Evolutionary conservation across 1,140 invertebrate genomes (phyloP).

Genomic region (Melipona quadrifasciata): DNA sequence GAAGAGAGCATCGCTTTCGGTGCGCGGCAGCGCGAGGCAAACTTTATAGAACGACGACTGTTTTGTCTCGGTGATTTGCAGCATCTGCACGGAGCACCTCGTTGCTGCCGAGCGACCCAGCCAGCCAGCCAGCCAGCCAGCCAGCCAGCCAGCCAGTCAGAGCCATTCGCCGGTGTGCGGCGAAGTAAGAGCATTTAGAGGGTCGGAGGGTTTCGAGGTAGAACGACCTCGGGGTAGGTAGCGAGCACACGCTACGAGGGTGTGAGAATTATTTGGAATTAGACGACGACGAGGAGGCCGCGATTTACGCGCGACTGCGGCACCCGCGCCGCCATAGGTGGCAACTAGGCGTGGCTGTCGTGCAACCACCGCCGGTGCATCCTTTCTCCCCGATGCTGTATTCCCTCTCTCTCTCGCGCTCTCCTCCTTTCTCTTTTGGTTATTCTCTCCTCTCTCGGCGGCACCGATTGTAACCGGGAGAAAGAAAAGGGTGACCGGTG

Average conservation of each 20-base stretch:
- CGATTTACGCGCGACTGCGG: conserved; percentile 55
- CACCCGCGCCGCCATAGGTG: conserved; percentile 30
- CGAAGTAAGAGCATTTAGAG: conserved; percentile 47
- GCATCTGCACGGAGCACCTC: conserved; percentile 79
- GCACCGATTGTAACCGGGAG: conserved; percentile 24
- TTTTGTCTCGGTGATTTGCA: conserved; percentile 80
- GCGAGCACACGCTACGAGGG: not conserved
- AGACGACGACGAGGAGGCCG: conserved; percentile 41
- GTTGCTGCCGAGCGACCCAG: not conserved
- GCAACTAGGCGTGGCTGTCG: conserved; percentile 36
- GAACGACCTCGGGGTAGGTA: not conserved
- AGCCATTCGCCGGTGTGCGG: conserved; percentile 38
- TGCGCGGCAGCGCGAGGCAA: conserved; percentile 3
- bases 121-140: conserved; percentile 25
- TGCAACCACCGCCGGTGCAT: not conserved
- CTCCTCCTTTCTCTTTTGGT: not conserved
- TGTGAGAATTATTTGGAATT: conserved; percentile 69
- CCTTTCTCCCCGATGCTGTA: conserved; percentile 22
- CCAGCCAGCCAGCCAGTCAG: conserved; percentile 23
- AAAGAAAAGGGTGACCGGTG: conserved; percentile 15
- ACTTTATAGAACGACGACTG: conserved; percentile 57
- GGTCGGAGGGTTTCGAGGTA: conserved; percentile 1
- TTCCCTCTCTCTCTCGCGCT: not conserved
- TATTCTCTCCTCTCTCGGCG: not conserved
- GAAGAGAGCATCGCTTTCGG: conserved; percentile 26